Evolutionary conservation across 2,888 invertebrate species (phyloP), one percentile per base, ranked within the genome.

Genomic region (Philonicus albiceps): DNA sequence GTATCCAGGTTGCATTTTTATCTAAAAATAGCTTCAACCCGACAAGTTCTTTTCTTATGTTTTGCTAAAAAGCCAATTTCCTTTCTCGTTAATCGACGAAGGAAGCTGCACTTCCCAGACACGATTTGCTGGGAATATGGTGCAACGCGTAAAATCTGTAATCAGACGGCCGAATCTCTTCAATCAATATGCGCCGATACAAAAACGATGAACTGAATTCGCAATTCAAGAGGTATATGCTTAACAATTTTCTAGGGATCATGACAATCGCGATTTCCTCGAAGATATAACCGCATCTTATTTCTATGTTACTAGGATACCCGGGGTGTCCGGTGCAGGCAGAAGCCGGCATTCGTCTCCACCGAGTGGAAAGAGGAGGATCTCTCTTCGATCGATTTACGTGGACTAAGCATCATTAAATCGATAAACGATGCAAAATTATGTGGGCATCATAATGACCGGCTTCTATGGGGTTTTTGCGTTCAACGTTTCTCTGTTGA

Each of bases 351-450:
- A n/a, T 30, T 5, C 31, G 34, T 81, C 55, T 31, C 30, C 31
- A 16, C 80, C 30, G 53, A 7, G 22, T 74, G 72, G 27, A 72
- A 31, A 7, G 22, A 31, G 72, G 27, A 72, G 72, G 72, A n/a
- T n/a, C 27, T 72, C 16, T 31, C 19, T 34, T 16, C 74, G 64
- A 22, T 43, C 49, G 49, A 49, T 49, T 30, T 37, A 43, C 43
- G 27, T 78, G 30, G 78, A 30, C 78, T 78, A 81, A 64, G 73
- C 73, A 84, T 84, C 84, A 84, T 84, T 84, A 84, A 84, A 73
- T 84, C 84, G 84, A 84, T 84, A 84, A 84, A 84, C 73, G 84
- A 84, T 19, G 84, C 84, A 43, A 84, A 84, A 84, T 84, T 84
- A 84, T 84, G 84, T 73, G 73, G 43, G 43, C 73, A 43, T 84